Base-by-base conservation (phyloP, 1,140 invertebrate genomes). In the Calliopsis andreniformis region DNA sequence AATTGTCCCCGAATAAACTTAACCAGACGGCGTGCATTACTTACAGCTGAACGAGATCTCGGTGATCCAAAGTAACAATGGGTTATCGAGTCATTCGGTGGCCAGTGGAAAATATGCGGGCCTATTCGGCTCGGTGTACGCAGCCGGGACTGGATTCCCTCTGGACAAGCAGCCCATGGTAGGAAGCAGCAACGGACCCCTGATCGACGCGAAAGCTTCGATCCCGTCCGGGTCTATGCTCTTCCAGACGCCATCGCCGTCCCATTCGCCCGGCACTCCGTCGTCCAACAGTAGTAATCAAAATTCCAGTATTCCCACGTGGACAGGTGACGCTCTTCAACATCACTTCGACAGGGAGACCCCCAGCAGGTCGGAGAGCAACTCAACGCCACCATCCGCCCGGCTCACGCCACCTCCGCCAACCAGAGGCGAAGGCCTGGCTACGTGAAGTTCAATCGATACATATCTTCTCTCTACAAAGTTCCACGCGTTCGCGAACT, bases 1-100 rank as follows among this genome's bases (percentile, higher is more conserved):
- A 66, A 80, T 79, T 53, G 64, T 18, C 23, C 55, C 30, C 53
- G 64, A 87, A 62, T 68, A 78, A 80, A 84, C 0, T 59, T 85
- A 85, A 86, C 71, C 64, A 62, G 51, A 55, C 47, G 76, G 42
- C 68, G 42, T 64, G 69, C 59, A 62, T 82, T 86, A 63, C 28
- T 92, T 92, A 70, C 90, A 95, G 92, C 90, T 94, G 89, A 95
- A 94, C 88, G 94, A 95, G 89, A 94, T 95, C 73, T 94, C 94
- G 71, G 94, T 94, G 66, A 94, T 94, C 45, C 94, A 94, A 85
- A 92, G 91, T 77, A 92, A 90, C 82, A 93, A 93, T 67, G 91
- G 92, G 12, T 73, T 92, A 66, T 88, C 89, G 51, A 79, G 85
- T n/a, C 87, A 91, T 77, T 87, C 89, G 47, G 86, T 89, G 58